Evolutionary conservation across 2,888 invertebrate species (phyloP), one percentile per base, ranked within the genome.

Genomic region (Parasteatoda lunata): DNA sequence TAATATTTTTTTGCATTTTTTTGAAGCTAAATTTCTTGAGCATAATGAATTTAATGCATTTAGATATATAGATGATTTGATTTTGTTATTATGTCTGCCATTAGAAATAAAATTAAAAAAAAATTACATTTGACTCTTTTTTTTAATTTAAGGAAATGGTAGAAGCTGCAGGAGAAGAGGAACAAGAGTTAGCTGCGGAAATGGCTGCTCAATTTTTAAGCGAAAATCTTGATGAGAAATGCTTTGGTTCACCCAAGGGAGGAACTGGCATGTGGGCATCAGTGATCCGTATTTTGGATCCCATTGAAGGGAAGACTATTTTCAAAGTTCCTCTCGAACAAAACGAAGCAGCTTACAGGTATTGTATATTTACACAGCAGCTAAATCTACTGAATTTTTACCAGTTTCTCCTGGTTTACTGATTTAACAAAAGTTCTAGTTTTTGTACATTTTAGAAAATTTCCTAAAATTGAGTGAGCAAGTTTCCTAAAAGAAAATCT

Each of bases 141-240:
- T n/a, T n/a, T n/a, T n/a, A 30, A 30, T 68, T 71, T 71, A 88
- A 93, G 92, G 98, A 99, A 93, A 98, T 99, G 97, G 95, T 97
- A 88, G 98, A 98, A 92, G 97, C 98, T 0, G 98, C 98, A 3
- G 98, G 97, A 0, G 96, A 97, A 70, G 98, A 98, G 89, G 99
- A 99, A 91, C 96, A 97, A 89, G 97, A 98, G 90, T 93, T 99
- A 78, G 99, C 99, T 0, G 96, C 96, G 90, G 98, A 99, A 93
- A 97, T 99, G 96, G 99, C 99, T 0, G 97, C 98, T 90, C 97
- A 98, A 7, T 98, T 99, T 91, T 93, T 99, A 2, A 97, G 96
- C 82, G 98, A 99, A 92, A 96, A 98, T 89, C 93, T 98, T 3
- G 97, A 98, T 3, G 99, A 99, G 93, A 96, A 95, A 91, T 93